Evolutionary conservation across 2,113 vertebrate genomes (phyloP).

Genomic region (Falco punctatus): DNA sequence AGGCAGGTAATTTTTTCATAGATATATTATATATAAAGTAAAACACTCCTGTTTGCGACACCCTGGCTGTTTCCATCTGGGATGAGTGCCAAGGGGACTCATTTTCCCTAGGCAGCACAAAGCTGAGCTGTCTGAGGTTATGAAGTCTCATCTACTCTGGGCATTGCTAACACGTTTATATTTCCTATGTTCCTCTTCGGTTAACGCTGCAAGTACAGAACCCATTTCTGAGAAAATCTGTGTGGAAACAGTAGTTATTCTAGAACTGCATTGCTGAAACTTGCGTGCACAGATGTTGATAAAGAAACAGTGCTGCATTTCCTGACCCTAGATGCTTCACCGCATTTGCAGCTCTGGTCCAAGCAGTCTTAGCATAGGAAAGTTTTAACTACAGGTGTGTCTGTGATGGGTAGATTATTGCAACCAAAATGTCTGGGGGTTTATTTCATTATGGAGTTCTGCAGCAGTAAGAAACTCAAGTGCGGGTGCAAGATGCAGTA

Average conservation of each 20-base stretch:
- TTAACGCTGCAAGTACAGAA: not conserved
- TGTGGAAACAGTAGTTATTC: not conserved
- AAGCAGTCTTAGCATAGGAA: not conserved
- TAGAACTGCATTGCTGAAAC: not conserved
- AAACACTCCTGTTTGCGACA: not conserved
- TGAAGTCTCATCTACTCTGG: not conserved
- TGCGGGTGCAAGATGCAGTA: not conserved
- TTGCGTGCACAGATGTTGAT: not conserved
- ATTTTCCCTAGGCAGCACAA: not conserved
- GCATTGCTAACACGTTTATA: not conserved
- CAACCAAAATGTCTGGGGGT: not conserved
- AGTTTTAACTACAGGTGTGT: not conserved
- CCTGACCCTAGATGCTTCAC: not conserved
- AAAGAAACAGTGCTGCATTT: not conserved
- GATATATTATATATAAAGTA: not conserved
- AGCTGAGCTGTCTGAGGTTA: not conserved
- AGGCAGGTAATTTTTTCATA: not conserved
- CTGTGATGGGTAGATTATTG: not conserved
- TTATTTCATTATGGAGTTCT: not conserved
- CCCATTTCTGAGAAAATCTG: not conserved
- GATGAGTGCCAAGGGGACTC: not conserved
- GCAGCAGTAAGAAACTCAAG: not conserved
- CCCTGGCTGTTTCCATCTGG: not conserved
- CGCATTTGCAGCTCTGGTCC: not conserved
- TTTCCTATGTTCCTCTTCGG: not conserved